Evolutionary conservation across 1,140 invertebrate genomes (phyloP).

Genomic region (Dendroctonus ponderosae): DNA sequence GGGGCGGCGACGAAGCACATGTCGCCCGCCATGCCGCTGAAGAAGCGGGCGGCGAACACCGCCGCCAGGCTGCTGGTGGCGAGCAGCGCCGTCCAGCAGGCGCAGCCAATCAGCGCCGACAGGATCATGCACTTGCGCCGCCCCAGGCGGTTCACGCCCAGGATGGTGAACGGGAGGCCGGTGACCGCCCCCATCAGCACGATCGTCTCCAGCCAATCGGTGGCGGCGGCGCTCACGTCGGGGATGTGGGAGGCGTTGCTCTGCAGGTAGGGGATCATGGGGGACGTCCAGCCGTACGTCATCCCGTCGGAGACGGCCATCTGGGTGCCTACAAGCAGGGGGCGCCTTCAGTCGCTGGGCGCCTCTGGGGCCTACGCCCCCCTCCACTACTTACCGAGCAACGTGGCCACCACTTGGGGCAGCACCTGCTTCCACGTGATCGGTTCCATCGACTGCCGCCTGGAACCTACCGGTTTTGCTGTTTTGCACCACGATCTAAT

Average conservation of each 20-base stretch:
- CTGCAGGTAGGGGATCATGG: slow-evolving; percentile 55
- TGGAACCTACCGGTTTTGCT: too few relatives aligned
- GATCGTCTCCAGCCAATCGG: slow-evolving; percentile 63
- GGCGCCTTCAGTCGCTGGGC: background rate
- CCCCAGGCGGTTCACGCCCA: slow-evolving; percentile 60
- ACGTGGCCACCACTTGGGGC: slow-evolving; percentile 1
- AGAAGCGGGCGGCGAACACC: slow-evolving; percentile 55
- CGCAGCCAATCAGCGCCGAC: slow-evolving; percentile 54
- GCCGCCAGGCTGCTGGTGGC: slow-evolving; percentile 48
- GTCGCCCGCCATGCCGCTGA: slow-evolving; percentile 42
- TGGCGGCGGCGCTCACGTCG: slow-evolving; percentile 39
- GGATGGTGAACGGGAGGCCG: slow-evolving; percentile 55
- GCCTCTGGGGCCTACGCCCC: background rate
- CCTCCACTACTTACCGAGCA: slow-evolving; percentile 1
- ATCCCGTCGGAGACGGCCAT: slow-evolving; percentile 34
- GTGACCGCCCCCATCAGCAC: slow-evolving; percentile 60
- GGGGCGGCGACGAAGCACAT: slow-evolving; percentile 45
- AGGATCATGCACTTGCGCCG: slow-evolving; percentile 58
- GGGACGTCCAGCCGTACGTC: slow-evolving; percentile 59
- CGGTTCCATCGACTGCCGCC: too few relatives aligned
- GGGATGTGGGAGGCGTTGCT: slow-evolving; percentile 39
- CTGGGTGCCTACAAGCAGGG: slow-evolving; percentile 22
- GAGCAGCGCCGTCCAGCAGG: slow-evolving; percentile 61
- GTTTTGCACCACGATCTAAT: too few relatives aligned
- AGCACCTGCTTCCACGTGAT: background rate